Percentiles rank a stretch among this genome's conserved stretches.
phyloP scores from a whole-genome alignment of 2,888 invertebrate genomes.

The Ichneumon xanthorius region DNA sequence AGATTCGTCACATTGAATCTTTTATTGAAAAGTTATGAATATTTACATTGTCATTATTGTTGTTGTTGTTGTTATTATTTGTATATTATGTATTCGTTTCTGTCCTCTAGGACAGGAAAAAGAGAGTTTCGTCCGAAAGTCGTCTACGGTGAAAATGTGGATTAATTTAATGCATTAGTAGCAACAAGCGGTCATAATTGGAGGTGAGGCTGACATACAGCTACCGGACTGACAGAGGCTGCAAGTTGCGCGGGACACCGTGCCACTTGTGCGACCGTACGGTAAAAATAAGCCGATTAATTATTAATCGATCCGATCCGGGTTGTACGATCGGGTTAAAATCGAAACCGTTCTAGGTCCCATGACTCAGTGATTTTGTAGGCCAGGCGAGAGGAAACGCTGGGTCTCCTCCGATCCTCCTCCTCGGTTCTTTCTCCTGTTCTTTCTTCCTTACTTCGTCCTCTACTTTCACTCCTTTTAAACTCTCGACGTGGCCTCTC shows the following conservation, averaged over 20 bases:
- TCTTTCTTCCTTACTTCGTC: conserved; percentile 36
- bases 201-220: conserved; percentile 11
- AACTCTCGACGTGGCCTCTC: conserved; percentile 26
- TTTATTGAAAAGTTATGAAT: too few species aligned
- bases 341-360: conserved; percentile 41
- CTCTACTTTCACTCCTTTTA: conserved; percentile 59
- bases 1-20: too few species aligned
- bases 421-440: conserved; percentile 13
- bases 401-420: background rate
- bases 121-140: background rate
- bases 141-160: background rate
- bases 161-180: background rate
- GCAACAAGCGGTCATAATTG: conserved; percentile 39
- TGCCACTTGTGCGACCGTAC: background rate
- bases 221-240: background rate
- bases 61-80: too few species aligned
- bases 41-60: too few species aligned
- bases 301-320: conserved; percentile 31
- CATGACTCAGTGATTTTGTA: conserved; percentile 65
- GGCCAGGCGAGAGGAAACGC: conserved; percentile 49
- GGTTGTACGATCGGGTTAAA: conserved; percentile 11
- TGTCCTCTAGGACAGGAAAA: background rate
- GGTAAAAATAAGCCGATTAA: conserved; percentile 8
- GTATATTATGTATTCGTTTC: background rate
- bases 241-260: background rate